phyloP scores from a whole-genome alignment of 1,140 invertebrate species.

The Lordiphosa collinella region DNA sequence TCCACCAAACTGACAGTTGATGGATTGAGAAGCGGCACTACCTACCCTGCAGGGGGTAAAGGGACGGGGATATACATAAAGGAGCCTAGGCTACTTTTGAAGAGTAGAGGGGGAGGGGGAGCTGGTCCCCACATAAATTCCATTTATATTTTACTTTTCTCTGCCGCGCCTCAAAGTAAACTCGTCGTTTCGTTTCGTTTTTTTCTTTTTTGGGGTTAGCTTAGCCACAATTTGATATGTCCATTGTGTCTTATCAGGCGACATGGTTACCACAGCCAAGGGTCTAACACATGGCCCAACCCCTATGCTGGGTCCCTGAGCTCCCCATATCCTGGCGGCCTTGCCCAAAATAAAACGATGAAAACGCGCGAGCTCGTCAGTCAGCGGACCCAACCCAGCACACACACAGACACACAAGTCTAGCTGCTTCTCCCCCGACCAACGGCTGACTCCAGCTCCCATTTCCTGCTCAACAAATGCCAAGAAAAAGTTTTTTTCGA shows the following conservation, averaged over 20 bases:
- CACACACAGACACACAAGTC: neutral
- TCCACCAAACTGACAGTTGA: conserved; percentile 60
- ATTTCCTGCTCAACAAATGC: conserved; percentile 76
- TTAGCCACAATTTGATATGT: conserved; percentile 78
- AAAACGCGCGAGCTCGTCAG: conserved; percentile 65
- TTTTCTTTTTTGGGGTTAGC: conserved; percentile 9
- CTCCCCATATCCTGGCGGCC: conserved; percentile 66
- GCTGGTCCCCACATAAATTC: conserved; percentile 58
- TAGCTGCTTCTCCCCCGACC: conserved; percentile 1
- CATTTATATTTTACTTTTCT: conserved; percentile 64
- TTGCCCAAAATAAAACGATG: conserved; percentile 70
- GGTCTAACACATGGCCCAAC: conserved; percentile 53
- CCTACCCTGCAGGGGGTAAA: neutral
- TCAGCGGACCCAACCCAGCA: conserved; percentile 45
- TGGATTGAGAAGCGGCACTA: conserved; percentile 28
- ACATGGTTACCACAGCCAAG: conserved; percentile 74
- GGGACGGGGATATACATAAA: conserved; percentile 27
- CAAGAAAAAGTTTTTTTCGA: conserved; percentile 66
- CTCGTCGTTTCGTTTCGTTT: conserved; percentile 27
- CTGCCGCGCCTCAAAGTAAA: conserved; percentile 44
- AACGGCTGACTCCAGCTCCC: conserved; percentile 17
- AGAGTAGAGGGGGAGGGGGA: neutral
- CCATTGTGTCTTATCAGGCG: conserved; percentile 78
- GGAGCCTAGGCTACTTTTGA: conserved; percentile 1
- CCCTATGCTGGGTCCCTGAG: conserved; percentile 35